Percentiles rank a stretch among this genome's conserved stretches.
These are phyloP conservation scores for Bostrychus sinensis DNA, from an alignment of 2,113 vertebrate genomes.

Conservation along the genomic window DNA sequence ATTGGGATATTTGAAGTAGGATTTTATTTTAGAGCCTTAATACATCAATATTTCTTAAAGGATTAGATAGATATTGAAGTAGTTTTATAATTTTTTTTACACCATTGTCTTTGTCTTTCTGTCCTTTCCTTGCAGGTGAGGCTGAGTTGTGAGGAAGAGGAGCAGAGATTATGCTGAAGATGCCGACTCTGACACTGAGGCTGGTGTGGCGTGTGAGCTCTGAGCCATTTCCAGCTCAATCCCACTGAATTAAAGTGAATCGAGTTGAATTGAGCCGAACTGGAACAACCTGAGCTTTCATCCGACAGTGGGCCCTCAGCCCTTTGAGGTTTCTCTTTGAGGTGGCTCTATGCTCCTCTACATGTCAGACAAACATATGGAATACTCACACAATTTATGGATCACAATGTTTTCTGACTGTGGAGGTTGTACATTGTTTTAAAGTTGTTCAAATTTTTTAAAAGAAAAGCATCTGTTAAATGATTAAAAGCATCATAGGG, in stretches of 20 bases:
- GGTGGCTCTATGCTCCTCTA: neutral
- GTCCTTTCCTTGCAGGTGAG: too few relatives aligned
- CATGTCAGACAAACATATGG: neutral
- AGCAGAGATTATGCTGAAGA: conserved; percentile 12
- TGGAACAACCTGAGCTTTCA: conserved; percentile 36
- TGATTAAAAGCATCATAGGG: too few relatives aligned
- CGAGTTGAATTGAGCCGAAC: conserved; percentile 46
- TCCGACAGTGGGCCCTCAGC: conserved; percentile 14
- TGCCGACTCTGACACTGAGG: conserved; percentile 18
- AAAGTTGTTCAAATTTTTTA: neutral
- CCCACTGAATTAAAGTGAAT: conserved; percentile 51
- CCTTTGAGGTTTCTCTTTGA: conserved; percentile 14
- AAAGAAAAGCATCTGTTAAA: too few relatives aligned
- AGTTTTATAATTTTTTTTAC: too few relatives aligned
- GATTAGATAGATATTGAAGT: too few relatives aligned
- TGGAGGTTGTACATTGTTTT: neutral
- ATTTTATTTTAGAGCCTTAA: too few relatives aligned
- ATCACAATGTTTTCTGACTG: neutral
- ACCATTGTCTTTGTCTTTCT: too few relatives aligned
- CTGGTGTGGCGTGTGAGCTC: conserved; percentile 12
- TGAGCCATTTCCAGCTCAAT: conserved; percentile 41
- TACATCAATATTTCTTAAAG: too few relatives aligned
- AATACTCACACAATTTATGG: neutral
- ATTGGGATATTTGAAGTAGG: too few relatives aligned
- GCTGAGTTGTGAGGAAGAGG: too few relatives aligned